Conservation (phyloP, 2,797 vertebrate genomes). For the Sebastiscus albofasciatus region DNA sequence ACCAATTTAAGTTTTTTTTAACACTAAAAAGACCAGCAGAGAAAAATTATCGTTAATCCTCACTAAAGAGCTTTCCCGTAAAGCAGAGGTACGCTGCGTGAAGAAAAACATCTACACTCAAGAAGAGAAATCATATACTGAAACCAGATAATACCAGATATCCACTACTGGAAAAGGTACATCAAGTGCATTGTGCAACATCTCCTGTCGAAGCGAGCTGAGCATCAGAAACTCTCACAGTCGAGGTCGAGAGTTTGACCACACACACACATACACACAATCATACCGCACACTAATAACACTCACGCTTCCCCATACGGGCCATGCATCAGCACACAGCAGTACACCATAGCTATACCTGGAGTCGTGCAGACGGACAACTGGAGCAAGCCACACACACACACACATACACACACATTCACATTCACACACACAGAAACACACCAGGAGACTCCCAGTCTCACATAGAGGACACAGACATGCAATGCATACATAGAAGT, state of each 20-base stretch:
- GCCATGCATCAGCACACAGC: conserved; percentile 89
- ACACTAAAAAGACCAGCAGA: conserved; percentile 63
- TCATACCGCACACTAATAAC: conserved; percentile 29
- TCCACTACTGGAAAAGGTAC: conserved; percentile 74
- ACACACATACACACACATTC: conserved; percentile 26
- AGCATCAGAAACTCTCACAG: conserved; percentile 61
- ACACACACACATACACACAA: conserved; percentile 4
- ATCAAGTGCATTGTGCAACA: conserved; percentile 80
- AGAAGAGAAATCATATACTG: conserved; percentile 63
- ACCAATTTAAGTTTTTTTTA: conserved; percentile 57
- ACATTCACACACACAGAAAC: conserved; percentile 39
- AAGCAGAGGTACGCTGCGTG: conserved; percentile 60
- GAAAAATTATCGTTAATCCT: conserved; percentile 62
- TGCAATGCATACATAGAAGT: conserved; percentile 71
- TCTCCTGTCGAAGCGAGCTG: conserved; percentile 75
- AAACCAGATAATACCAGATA: conserved; percentile 72
- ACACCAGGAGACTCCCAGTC: conserved; percentile 51
- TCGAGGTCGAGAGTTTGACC: conserved; percentile 47
- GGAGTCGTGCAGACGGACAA: conserved; percentile 89
- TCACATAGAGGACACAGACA: conserved; percentile 71
- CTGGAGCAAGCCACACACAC: conserved; percentile 63
- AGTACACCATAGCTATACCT: conserved; percentile 82
- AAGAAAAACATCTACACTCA: conserved; percentile 57
- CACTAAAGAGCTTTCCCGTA: conserved; percentile 50
- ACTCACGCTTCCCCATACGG: conserved; percentile 49